phyloP scores from a whole-genome alignment of 2,113 vertebrate species.

The Choloepus hoffmanni region DNA sequence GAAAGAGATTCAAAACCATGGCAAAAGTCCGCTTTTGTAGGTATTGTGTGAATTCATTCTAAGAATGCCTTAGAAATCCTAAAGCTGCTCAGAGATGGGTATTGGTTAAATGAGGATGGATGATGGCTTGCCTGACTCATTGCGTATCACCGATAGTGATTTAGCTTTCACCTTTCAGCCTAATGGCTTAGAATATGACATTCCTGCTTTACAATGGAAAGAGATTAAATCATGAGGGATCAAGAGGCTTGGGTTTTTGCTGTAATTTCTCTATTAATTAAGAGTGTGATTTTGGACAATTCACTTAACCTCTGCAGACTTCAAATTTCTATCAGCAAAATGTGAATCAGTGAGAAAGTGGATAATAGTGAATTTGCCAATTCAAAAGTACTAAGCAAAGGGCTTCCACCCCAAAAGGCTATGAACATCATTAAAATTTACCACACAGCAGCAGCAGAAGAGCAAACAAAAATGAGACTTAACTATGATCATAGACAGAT shows the following conservation, averaged over 20 bases:
- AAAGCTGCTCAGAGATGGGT: neutral
- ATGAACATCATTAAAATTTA: neutral
- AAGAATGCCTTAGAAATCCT: neutral
- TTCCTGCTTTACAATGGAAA: neutral
- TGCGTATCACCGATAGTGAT: neutral
- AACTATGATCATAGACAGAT: neutral
- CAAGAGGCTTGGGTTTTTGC: neutral
- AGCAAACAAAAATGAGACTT: neutral
- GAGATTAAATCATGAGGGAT: neutral
- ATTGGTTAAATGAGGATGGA: neutral
- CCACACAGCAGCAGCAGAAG: neutral
- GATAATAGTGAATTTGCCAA: conserved; percentile 29
- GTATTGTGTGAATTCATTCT: neutral
- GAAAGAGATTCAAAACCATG: neutral
- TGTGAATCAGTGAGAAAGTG: neutral
- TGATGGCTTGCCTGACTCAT: neutral
- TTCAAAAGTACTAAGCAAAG: neutral
- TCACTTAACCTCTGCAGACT: neutral
- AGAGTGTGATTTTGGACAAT: neutral
- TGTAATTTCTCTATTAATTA: conserved; percentile 33
- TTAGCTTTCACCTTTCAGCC: neutral
- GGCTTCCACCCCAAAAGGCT: neutral
- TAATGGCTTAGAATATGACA: neutral
- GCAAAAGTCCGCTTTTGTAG: neutral
- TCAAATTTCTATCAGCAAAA: conserved; percentile 31